Evolutionary conservation across 2,888 invertebrate species (phyloP), one percentile per base, ranked within the genome.

Genomic region (Amblyjoppa proteus): DNA sequence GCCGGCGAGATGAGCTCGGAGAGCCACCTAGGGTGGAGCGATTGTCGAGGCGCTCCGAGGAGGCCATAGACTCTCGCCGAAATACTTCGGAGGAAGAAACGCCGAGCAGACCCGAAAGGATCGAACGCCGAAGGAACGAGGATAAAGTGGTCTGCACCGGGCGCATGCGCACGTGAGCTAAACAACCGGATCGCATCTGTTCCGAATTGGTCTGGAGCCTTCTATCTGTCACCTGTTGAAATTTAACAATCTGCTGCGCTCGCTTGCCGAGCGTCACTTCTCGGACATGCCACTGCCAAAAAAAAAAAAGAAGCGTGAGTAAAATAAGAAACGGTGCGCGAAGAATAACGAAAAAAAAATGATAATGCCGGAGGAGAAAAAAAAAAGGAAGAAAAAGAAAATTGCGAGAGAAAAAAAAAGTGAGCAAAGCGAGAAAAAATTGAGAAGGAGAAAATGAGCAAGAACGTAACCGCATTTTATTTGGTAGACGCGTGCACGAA

Each of bases 191-290:
- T 88, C 89, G 89, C 92, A 91, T 91, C 91, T 92, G 91, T 89
- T 87, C 89, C 84, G 74, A 78, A 73, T 83, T 51, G 69, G 74
- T 79, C 87, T 85, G 88, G 88, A 83, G 86, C 77, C 82, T 83
- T 86, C 91, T 92, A 93, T 93, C 92, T 92, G 93, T 93, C 93
- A 93, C 93, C 93, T 93, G 93, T 93, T 93, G 91, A 91, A 92
- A 93, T 91, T 93, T 91, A 89, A 90, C 92, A 92, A 93, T 92
- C 92, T 90, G 91, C 89, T 81, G 83, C 89, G 87, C 84, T 28
- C 58, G 58, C 45, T 49, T 16, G 28, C 58, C 25, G 58, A 58
- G 71, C 83, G 74, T 64, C 71, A 28, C 28, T 77, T 77, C 71
- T 73, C 49, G 70, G 13, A 56, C 66, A 73, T 73, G 45, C 74